A percentile compares a stretch with the other conserved stretches of the same genome.
These are phyloP conservation scores for Spicauda simplicius DNA, from an alignment of 2,888 invertebrate genomes.

Conservation along the genomic window DNA sequence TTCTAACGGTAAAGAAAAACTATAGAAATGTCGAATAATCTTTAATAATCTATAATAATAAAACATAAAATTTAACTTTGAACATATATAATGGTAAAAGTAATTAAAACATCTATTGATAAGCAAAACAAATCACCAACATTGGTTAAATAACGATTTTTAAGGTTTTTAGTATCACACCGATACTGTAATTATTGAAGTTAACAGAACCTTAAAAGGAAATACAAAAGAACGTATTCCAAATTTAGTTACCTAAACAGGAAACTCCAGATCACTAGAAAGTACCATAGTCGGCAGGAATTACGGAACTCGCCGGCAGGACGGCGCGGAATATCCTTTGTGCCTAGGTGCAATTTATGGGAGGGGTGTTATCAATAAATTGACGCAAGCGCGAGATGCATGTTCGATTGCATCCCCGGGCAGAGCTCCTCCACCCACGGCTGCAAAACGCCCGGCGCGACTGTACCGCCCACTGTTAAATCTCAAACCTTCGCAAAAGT, in stretches of 20 bases:
- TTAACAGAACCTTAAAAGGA: too few relatives aligned
- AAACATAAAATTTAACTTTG: too few relatives aligned
- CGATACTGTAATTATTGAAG: too few relatives aligned
- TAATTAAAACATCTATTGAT: too few relatives aligned
- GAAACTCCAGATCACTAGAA: background rate
- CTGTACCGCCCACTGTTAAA: background rate
- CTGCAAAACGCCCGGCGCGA: background rate
- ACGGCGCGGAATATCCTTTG: slow-evolving; percentile 21
- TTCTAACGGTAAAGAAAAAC: too few relatives aligned
- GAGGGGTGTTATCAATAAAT: slow-evolving; percentile 16
- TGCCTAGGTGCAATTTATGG: slow-evolving; percentile 20
- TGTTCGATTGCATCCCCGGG: slow-evolving; percentile 20
- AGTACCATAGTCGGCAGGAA: background rate
- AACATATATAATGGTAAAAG: too few relatives aligned
- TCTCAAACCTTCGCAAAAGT: background rate
- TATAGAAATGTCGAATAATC: too few relatives aligned
- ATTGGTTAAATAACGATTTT: too few relatives aligned
- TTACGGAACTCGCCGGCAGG: background rate
- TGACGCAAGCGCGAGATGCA: slow-evolving; percentile 32
- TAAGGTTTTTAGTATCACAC: too few relatives aligned
- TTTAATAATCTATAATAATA: too few relatives aligned
- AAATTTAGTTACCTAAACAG: background rate
- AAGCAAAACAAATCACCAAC: too few relatives aligned
- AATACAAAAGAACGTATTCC: background rate
- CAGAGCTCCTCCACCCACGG: background rate